Evolutionary conservation across 1,140 invertebrate species (phyloP).

Genomic region (Drosophila pectinifera): DNA sequence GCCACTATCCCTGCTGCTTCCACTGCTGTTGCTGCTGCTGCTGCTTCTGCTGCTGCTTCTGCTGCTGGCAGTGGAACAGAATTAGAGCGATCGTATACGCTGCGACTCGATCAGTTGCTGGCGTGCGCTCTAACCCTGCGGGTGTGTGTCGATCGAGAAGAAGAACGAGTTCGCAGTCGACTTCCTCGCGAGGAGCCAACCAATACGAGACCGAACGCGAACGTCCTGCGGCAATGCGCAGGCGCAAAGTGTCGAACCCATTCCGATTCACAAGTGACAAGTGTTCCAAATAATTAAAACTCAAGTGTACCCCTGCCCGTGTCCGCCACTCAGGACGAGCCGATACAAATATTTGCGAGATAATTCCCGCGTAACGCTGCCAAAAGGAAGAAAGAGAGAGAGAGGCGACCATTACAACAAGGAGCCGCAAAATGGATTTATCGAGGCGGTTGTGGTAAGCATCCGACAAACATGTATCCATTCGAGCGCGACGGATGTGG

Average conservation of each 20-base stretch:
- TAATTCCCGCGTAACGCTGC: constrained; percentile 11
- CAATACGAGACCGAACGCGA: constrained; percentile 2
- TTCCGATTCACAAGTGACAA: constrained; percentile 41
- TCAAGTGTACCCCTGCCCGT: constrained; percentile 49
- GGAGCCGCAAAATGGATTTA: constrained; percentile 83
- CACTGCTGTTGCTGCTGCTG: not conserved
- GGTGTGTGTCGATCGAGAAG: constrained; percentile 65
- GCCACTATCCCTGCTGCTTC: constrained; percentile 2
- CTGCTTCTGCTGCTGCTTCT: not conserved
- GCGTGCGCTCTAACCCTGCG: constrained; percentile 75
- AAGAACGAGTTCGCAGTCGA: constrained; percentile 41
- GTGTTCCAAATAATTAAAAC: constrained; percentile 75
- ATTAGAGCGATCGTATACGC: constrained; percentile 71
- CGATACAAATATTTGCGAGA: constrained; percentile 44
- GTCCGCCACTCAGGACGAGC: constrained; percentile 9
- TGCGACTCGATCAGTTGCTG: constrained; percentile 70
- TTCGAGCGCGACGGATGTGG: constrained; percentile 30
- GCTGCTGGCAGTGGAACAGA: constrained; percentile 58
- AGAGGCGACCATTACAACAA: constrained; percentile 59
- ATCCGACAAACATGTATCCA: constrained; percentile 74
- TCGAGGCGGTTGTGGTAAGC: constrained; percentile 84
- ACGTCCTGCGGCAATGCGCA: constrained; percentile 68
- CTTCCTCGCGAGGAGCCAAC: constrained; percentile 14
- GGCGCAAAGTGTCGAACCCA: constrained; percentile 65
- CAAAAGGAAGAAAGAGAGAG: constrained; percentile 10